Evolutionary conservation across 1,140 invertebrate species (phyloP).

Genomic region (Conus betulinus): DNA sequence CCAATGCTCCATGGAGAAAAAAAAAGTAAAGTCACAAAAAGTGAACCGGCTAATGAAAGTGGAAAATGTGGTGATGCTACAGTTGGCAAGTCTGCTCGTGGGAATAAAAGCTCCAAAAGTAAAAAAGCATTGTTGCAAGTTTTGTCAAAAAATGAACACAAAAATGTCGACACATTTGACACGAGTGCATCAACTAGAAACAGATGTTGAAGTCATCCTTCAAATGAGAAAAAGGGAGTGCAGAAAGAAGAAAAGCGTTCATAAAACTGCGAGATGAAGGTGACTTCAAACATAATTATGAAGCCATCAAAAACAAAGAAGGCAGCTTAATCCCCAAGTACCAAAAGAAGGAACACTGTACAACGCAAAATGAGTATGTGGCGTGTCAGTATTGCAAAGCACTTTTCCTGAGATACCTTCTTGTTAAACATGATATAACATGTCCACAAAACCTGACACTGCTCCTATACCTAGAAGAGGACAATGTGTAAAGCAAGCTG

Average conservation of each 20-base stretch:
- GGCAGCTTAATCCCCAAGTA: neutral
- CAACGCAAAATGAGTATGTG: neutral
- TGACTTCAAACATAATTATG: neutral
- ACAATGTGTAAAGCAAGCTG: neutral
- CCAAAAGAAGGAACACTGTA: neutral
- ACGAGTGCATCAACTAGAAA: too few species aligned
- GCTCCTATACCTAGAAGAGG: neutral
- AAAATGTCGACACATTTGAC: neutral
- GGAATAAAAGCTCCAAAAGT: too few species aligned
- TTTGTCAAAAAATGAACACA: neutral
- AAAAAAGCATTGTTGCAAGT: neutral
- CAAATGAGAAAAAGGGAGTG: too few species aligned
- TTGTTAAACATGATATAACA: neutral
- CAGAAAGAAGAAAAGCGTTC: too few species aligned
- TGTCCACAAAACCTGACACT: neutral
- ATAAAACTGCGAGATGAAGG: neutral
- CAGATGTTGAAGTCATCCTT: too few species aligned
- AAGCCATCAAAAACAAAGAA: neutral
- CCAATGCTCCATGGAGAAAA: too few species aligned
- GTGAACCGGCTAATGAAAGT: too few species aligned
- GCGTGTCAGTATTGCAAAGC: neutral
- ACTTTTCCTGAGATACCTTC: neutral
- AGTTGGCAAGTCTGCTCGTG: too few species aligned
- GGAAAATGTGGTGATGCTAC: too few species aligned
- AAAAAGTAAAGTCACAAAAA: too few species aligned